A percentile compares a stretch with the other conserved stretches of the same genome.
phyloP scores from a whole-genome alignment of 2,797 vertebrate genomes.

The Ceyx erithaca region DNA sequence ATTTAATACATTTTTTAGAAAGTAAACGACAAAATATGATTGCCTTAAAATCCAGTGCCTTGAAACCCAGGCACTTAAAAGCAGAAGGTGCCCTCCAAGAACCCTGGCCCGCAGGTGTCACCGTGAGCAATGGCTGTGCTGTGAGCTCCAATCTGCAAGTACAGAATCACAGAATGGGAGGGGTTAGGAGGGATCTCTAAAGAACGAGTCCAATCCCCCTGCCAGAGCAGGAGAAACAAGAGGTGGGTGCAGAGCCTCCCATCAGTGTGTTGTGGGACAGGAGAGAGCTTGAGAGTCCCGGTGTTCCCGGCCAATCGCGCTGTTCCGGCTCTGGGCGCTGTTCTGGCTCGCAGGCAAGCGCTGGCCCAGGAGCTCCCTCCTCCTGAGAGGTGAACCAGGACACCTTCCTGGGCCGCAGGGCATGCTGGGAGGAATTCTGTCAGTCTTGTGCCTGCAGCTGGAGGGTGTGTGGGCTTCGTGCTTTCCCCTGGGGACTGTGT shows the following conservation, averaged over 20 bases:
- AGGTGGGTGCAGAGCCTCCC: not conserved
- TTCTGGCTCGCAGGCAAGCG: no score
- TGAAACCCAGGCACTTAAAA: not conserved
- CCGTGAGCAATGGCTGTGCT: fast-evolving
- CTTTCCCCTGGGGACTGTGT: fast-evolving
- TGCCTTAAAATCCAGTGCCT: not conserved
- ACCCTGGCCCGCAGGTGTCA: not conserved
- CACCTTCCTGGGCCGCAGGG: not conserved
- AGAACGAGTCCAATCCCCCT: no score
- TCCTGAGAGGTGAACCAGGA: fast-evolving
- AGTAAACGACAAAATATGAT: not conserved
- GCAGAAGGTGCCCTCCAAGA: not conserved
- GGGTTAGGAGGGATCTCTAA: no score
- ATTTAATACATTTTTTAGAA: not conserved
- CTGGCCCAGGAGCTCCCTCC: not conserved
- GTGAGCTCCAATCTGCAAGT: not conserved
- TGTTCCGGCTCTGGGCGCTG: not conserved
- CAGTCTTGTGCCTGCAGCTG: fast-evolving
- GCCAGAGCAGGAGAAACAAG: no score
- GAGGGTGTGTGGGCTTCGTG: not conserved
- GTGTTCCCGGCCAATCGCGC: not conserved
- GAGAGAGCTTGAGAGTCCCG: not conserved
- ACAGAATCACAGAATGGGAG: no score
- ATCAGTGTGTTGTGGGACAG: fast-evolving
- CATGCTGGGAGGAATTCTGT: not conserved